phyloP scores from a whole-genome alignment of 1,140 invertebrate species.

The Camponotus floridanus region DNA sequence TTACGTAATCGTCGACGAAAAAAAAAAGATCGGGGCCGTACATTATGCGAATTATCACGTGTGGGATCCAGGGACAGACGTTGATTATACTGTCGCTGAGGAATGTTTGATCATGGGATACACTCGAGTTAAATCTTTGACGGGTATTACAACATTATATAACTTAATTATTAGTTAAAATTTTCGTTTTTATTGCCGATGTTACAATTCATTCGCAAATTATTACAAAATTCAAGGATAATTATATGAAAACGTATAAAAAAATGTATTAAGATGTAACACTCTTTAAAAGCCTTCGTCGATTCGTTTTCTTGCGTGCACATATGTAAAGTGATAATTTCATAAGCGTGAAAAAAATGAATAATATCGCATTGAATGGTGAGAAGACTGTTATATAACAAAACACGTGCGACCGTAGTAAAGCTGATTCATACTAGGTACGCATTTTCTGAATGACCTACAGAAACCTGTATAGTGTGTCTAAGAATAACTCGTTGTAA shows the following conservation, averaged over 20 bases:
- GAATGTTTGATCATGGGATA: not conserved
- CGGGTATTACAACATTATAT: not conserved
- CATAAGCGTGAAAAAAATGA: constrained; percentile 1
- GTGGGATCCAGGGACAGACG: constrained; percentile 23
- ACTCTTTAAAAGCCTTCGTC: not conserved
- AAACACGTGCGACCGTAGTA: constrained; percentile 58
- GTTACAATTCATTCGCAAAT: not conserved
- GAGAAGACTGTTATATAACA: constrained; percentile 43
- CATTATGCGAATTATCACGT: constrained; percentile 17
- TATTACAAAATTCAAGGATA: not conserved
- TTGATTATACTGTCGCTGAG: constrained; percentile 25
- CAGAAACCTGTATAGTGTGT: constrained; percentile 47
- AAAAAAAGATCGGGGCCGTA: not conserved
- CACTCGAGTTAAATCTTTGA: not conserved
- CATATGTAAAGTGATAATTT: constrained; percentile 7
- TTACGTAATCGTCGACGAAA: constrained; percentile 47
- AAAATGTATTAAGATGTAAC: constrained; percentile 10
- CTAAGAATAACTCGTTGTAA: constrained; percentile 39
- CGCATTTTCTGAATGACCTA: constrained; percentile 73
- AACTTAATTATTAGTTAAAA: not conserved
- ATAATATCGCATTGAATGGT: constrained; percentile 14
- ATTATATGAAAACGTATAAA: not conserved
- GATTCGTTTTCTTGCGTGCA: not conserved
- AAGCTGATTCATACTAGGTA: constrained; percentile 70
- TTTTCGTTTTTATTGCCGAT: not conserved